Percentiles rank a stretch among this genome's conserved stretches.
phyloP scores from a whole-genome alignment of 1,140 invertebrate genomes.

The Drosophila micromelanica region DNA sequence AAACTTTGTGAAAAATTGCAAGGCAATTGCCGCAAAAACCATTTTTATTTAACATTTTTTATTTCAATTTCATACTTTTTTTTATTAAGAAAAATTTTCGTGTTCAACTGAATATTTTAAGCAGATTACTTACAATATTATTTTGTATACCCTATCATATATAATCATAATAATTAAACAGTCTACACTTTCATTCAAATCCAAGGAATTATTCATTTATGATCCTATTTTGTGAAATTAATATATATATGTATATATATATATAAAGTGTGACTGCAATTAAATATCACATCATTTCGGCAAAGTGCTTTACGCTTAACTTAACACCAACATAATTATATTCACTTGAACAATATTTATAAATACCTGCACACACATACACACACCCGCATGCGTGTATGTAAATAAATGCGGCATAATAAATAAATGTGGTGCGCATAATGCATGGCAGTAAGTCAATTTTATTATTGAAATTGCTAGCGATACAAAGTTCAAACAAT shows the following conservation, averaged over 20 bases:
- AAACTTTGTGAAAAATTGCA: not conserved
- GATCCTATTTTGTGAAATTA: too few species aligned
- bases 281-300: conserved; percentile 70
- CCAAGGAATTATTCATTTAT: too few species aligned
- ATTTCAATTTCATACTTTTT: too few species aligned
- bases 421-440: conserved; percentile 68
- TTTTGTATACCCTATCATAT: too few species aligned
- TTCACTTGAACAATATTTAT: conserved; percentile 72
- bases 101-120: too few species aligned
- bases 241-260: too few species aligned
- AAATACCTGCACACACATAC: conserved; percentile 40
- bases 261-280: not conserved
- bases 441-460: conserved; percentile 75
- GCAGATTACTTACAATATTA: too few species aligned
- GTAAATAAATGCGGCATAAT: conserved; percentile 56
- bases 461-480: conserved; percentile 73
- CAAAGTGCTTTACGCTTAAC: conserved; percentile 76
- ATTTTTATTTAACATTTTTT: not conserved
- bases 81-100: too few species aligned
- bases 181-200: too few species aligned
- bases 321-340: conserved; percentile 76
- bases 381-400: not conserved
- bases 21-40: too few species aligned
- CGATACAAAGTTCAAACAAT: conserved; percentile 60
- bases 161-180: too few species aligned